These are phyloP conservation scores for Tachina grossa DNA, from an alignment of 2,888 invertebrate species.

Conservation along the genomic window DNA sequence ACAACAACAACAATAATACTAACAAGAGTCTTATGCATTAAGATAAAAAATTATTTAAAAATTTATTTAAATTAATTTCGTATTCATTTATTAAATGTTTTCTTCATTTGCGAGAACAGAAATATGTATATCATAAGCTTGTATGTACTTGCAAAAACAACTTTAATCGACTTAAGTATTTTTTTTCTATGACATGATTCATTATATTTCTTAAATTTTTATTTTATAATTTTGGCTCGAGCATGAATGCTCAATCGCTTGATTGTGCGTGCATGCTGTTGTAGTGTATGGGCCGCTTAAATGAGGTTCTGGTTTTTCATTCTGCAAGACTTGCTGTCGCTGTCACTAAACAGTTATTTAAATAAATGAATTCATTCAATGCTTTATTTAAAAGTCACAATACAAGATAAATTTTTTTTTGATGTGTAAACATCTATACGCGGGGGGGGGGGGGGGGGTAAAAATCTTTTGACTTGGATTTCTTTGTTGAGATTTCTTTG, in stretches of 20 bases:
- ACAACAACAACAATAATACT: background rate
- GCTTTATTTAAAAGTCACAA: no score
- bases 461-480: no score
- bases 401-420: no score
- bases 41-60: background rate
- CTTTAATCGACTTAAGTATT: constrained; percentile 17
- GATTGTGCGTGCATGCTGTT: no score
- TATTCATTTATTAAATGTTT: background rate
- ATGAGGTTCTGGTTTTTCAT: constrained; percentile 9
- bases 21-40: background rate
- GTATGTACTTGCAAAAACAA: background rate
- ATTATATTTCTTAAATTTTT: constrained; percentile 24
- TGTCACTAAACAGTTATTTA: background rate
- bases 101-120: no score
- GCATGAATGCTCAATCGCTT: no score
- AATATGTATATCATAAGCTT: no score
- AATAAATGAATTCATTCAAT: constrained; percentile 1
- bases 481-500: no score
- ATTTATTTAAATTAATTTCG: constrained; percentile 15
- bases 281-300: no score
- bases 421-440: no score
- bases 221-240: no score
- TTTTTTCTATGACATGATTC: constrained; percentile 35
- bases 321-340: background rate
- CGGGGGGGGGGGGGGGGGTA: no score